Evolutionary conservation across 2,888 invertebrate species (phyloP).

Genomic region (Caenorhabditis sulstoni): DNA sequence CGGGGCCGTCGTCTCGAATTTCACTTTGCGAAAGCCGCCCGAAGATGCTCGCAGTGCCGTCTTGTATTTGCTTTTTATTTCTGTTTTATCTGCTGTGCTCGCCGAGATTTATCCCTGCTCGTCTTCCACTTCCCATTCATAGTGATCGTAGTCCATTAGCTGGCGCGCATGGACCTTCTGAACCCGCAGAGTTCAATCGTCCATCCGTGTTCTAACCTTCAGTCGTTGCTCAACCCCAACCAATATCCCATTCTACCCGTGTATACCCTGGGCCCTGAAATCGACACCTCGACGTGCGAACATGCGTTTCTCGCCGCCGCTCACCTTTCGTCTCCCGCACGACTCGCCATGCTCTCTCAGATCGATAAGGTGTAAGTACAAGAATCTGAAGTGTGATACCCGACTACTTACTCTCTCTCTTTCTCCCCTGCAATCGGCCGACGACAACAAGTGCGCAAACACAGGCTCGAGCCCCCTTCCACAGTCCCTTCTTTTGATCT

Average conservation of each 20-base stretch:
- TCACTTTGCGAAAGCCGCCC: conserved; percentile 51
- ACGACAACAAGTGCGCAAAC: conserved; percentile 51
- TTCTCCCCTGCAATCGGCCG: conserved; percentile 16
- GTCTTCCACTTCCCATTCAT: conserved; percentile 22
- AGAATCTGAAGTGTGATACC: conserved; percentile 52
- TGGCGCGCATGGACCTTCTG: conserved; percentile 12
- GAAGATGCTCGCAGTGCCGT: conserved; percentile 23
- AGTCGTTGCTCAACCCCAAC: conserved; percentile 11
- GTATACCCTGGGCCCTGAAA: conserved; percentile 28
- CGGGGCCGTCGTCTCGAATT: conserved; percentile 38
- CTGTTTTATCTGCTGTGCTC: conserved; percentile 33
- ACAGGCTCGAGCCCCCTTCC: conserved; percentile 11
- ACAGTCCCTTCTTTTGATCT: neutral
- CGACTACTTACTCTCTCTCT: conserved; percentile 16
- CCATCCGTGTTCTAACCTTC: conserved; percentile 19
- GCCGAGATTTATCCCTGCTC: conserved; percentile 38
- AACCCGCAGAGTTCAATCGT: conserved; percentile 17
- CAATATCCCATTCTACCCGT: conserved; percentile 49
- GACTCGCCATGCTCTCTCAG: neutral
- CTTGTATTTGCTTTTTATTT: conserved; percentile 56
- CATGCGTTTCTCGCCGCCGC: conserved; percentile 9
- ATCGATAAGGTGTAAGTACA: conserved; percentile 31
- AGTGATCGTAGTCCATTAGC: conserved; percentile 46
- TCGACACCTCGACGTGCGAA: conserved; percentile 56
- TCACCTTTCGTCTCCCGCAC: neutral